A percentile compares a stretch with the other conserved stretches of the same genome.
Evolutionary conservation across 2,888 invertebrate species (phyloP).

Genomic region (Galerucella pusilla): DNA sequence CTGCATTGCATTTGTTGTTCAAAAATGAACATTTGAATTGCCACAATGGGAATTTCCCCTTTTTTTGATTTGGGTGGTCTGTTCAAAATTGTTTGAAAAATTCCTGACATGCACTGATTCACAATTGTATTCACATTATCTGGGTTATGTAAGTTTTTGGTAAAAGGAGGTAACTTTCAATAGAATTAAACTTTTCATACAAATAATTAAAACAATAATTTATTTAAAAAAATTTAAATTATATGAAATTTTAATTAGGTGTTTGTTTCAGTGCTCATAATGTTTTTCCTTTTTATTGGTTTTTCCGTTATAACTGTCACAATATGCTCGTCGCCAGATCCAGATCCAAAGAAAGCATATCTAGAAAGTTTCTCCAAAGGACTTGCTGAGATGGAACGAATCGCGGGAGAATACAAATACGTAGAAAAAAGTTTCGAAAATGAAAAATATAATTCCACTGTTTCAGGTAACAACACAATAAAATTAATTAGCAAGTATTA

Average conservation of each 20-base stretch:
- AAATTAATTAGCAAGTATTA: no score
- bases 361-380: conserved; percentile 55
- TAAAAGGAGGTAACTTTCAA: no score
- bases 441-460: conserved; percentile 49
- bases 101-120: no score
- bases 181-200: no score
- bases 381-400: conserved; percentile 53
- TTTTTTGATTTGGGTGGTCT: no score
- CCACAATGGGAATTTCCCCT: no score
- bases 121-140: no score
- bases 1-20: not conserved
- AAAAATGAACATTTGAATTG: no score
- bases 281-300: not conserved
- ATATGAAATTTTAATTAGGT: not conserved
- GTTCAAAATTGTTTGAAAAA: no score
- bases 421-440: conserved; percentile 50
- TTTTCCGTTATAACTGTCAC: not conserved
- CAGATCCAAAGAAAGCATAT: conserved; percentile 58
- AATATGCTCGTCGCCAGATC: conserved; percentile 49
- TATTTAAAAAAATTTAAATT: not conserved
- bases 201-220: not conserved
- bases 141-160: no score
- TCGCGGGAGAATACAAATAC: conserved; percentile 46
- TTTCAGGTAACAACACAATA: conserved; percentile 45
- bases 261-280: not conserved